phyloP scores from a whole-genome alignment of 2,797 vertebrate species.

The Anableps anableps region DNA sequence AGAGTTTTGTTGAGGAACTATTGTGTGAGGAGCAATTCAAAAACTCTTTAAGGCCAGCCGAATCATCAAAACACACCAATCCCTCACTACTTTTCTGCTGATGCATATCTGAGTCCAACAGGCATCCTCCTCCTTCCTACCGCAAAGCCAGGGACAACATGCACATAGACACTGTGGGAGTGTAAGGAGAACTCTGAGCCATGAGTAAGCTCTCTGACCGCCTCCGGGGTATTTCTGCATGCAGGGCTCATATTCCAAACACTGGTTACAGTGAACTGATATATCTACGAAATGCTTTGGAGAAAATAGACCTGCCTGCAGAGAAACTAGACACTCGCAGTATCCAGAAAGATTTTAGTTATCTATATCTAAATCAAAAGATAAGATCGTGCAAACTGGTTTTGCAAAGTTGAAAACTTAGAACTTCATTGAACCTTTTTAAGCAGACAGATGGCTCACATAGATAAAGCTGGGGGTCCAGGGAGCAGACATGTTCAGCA shows the following conservation, averaged over 20 bases:
- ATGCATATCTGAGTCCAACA: conserved; percentile 8
- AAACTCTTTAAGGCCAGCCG: neutral
- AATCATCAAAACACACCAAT: neutral
- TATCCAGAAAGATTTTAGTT: neutral
- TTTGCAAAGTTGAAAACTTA: neutral
- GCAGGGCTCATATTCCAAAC: conserved; percentile 48
- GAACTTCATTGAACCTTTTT: neutral
- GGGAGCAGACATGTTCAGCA: conserved; percentile 21
- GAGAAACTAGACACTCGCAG: neutral
- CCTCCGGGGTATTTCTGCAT: conserved; percentile 36
- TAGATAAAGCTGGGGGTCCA: conserved; percentile 19
- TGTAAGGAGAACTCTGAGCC: conserved; percentile 13
- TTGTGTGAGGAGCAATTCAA: neutral
- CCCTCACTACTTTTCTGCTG: conserved; percentile 26
- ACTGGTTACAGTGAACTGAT: conserved; percentile 36
- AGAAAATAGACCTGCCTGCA: conserved; percentile 38
- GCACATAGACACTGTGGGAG: conserved; percentile 7
- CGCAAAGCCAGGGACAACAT: neutral
- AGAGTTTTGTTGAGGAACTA: neutral
- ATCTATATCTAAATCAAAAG: neutral
- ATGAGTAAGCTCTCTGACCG: neutral
- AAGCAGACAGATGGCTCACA: conserved; percentile 1
- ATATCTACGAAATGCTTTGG: conserved; percentile 27
- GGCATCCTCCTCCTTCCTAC: conserved; percentile 4
- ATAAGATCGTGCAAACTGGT: neutral